These are phyloP conservation scores for Rhincodon typus DNA, from an alignment of 2,797 vertebrate species.

Conservation along the genomic window DNA sequence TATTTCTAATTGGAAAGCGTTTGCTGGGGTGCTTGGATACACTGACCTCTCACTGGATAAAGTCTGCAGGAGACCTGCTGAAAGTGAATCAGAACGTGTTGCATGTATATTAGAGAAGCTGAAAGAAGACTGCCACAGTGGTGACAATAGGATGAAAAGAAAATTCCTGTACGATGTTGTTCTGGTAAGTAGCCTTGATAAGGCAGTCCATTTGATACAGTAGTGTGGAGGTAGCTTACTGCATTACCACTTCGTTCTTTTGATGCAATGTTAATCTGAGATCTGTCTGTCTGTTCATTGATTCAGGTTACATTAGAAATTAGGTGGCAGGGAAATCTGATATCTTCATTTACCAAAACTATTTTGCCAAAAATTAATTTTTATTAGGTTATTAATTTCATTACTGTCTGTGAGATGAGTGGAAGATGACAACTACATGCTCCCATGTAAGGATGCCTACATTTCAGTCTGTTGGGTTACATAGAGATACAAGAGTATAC, in stretches of 20 bases:
- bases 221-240: background rate
- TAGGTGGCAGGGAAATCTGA: background rate
- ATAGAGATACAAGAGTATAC: background rate
- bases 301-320: background rate
- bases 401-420: background rate
- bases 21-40: conserved; percentile 79
- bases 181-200: conserved; percentile 65
- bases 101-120: conserved; percentile 80
- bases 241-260: background rate
- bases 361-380: background rate
- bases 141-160: conserved; percentile 60
- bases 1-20: conserved; percentile 73
- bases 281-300: background rate
- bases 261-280: background rate
- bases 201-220: too few relatives aligned
- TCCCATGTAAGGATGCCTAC: background rate
- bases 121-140: conserved; percentile 86
- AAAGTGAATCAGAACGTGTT: conserved; percentile 80
- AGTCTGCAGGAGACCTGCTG: conserved; percentile 57
- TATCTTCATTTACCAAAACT: background rate
- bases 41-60: conserved; percentile 62
- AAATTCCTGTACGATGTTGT: conserved; percentile 87
- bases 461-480: background rate
- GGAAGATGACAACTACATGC: background rate
- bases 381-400: background rate